These are phyloP conservation scores for Empidonax alnorum DNA, from an alignment of 2,113 vertebrate species.

Conservation along the genomic window DNA sequence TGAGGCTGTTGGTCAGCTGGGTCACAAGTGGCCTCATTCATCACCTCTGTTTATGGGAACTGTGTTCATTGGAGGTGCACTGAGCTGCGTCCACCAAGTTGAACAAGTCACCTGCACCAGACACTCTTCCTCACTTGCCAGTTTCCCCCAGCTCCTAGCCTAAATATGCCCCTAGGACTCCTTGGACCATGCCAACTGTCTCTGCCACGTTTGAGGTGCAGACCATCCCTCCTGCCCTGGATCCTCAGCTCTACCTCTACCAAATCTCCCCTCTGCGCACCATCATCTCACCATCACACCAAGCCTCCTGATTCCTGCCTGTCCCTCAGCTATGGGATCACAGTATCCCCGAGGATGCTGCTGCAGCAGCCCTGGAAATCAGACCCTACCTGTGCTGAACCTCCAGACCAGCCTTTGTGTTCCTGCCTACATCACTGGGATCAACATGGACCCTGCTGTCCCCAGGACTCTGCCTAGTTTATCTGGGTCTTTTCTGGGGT, in stretches of 20 bases:
- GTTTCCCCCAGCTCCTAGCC: not conserved
- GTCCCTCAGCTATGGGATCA: not conserved
- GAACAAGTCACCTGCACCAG: not conserved
- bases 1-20: not conserved
- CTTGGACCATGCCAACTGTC: not conserved
- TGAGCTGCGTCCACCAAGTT: not conserved
- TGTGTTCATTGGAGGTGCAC: not conserved
- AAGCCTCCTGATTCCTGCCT: not conserved
- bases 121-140: not conserved
- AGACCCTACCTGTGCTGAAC: not conserved
- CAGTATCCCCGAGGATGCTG: not conserved
- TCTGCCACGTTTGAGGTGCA: not conserved
- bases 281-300: not conserved
- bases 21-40: not conserved
- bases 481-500: not conserved
- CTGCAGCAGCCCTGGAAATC: not conserved
- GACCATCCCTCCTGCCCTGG: not conserved
- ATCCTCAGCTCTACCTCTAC: not conserved
- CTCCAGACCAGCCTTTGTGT: not conserved
- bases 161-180: not conserved
- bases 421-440: not conserved
- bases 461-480: not conserved
- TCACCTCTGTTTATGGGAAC: rapidly evolving
- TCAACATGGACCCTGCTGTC: not conserved
- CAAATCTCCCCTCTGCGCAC: not conserved